phyloP scores from a whole-genome alignment of 1,140 invertebrate species.

The Caerostris extrusa region DNA sequence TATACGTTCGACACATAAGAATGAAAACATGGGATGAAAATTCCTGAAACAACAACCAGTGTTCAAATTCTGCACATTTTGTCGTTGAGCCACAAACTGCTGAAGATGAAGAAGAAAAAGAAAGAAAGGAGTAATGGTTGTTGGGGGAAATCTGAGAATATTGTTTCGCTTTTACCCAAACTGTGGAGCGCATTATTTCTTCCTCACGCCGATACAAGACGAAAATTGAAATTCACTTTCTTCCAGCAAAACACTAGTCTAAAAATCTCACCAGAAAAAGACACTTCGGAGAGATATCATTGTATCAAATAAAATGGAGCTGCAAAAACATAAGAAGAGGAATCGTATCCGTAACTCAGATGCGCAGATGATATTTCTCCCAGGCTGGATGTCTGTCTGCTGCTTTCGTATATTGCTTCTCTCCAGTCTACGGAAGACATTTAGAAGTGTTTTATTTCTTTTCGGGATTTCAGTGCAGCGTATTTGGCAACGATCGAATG shows the following conservation, averaged over 20 bases:
- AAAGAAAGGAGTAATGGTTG: no score
- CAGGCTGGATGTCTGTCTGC: background rate
- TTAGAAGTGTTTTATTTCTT: conserved; percentile 28
- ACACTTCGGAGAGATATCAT: conserved; percentile 41
- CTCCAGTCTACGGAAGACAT: background rate
- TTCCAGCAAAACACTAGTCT: background rate
- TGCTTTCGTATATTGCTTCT: no score
- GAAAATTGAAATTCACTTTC: conserved; percentile 19
- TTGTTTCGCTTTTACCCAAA: no score
- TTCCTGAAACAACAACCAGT: no score
- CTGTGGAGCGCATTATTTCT: background rate
- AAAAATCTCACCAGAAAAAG: background rate
- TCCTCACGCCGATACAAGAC: background rate
- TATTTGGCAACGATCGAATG: conserved; percentile 67
- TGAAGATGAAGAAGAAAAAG: no score
- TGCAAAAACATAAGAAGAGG: background rate
- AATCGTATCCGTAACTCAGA: background rate
- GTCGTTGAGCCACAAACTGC: no score
- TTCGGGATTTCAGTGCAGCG: conserved; percentile 17
- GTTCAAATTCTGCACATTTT: no score
- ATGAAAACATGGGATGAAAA: no score
- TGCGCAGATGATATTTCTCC: background rate
- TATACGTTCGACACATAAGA: no score
- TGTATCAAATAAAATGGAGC: conserved; percentile 28
- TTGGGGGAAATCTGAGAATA: no score